These are phyloP conservation scores for Drosophila picticornis DNA, from an alignment of 2,888 invertebrate genomes.

Conservation along the genomic window DNA sequence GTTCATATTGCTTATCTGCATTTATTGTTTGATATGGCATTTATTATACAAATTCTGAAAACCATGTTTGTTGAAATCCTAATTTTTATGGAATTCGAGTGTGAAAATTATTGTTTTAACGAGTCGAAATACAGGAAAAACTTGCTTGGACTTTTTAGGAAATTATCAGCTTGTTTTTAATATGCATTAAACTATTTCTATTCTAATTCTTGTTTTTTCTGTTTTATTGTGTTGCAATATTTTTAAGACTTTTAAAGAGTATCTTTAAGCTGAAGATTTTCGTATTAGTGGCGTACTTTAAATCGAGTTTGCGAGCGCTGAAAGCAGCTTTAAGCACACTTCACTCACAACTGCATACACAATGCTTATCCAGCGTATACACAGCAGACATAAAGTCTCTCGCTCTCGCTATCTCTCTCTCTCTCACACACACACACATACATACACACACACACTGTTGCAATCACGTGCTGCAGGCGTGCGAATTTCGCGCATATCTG, in stretches of 20 bases:
- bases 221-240: neutral
- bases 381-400: slow-evolving; percentile 5
- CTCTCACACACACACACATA: slow-evolving; percentile 5
- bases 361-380: slow-evolving; percentile 55
- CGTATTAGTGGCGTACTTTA: neutral
- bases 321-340: slow-evolving; percentile 24
- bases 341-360: slow-evolving; percentile 1
- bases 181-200: too few relatives aligned
- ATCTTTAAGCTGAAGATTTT: slow-evolving; percentile 1
- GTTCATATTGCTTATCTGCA: neutral
- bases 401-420: neutral
- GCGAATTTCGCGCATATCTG: slow-evolving; percentile 35
- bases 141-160: neutral
- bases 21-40: neutral
- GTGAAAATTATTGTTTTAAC: neutral
- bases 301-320: slow-evolving; percentile 24
- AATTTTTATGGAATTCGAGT: neutral
- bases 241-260: neutral
- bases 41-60: neutral
- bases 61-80: neutral
- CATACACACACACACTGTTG: slow-evolving; percentile 12
- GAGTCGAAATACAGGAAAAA: neutral
- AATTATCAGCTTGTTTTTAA: neutral
- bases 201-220: neutral
- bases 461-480: slow-evolving; percentile 63